These are phyloP conservation scores for Orthonevra nobilis DNA, from an alignment of 2,888 invertebrate genomes.

Conservation along the genomic window DNA sequence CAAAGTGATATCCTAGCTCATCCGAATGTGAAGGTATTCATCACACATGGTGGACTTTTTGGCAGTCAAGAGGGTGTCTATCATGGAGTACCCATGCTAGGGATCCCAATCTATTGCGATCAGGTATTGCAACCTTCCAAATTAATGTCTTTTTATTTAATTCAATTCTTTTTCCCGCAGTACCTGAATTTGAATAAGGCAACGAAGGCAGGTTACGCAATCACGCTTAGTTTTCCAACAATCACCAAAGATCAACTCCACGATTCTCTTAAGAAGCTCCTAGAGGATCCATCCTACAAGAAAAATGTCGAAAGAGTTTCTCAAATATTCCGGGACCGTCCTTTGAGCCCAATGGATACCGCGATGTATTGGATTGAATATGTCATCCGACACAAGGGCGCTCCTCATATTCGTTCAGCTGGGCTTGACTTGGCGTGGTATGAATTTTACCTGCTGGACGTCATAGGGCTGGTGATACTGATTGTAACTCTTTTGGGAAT, in stretches of 20 bases:
- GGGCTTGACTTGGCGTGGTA: slow-evolving; percentile 78
- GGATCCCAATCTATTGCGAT: slow-evolving; percentile 80
- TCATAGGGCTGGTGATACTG: slow-evolving; percentile 72
- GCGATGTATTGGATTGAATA: slow-evolving; percentile 81
- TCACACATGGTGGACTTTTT: slow-evolving; percentile 80
- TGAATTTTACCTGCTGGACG: slow-evolving; percentile 79
- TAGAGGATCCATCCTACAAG: slow-evolving; percentile 77
- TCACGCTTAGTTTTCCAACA: slow-evolving; percentile 76
- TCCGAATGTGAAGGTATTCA: slow-evolving; percentile 80
- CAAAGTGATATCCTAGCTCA: slow-evolving; percentile 81
- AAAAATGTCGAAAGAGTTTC: slow-evolving; percentile 77
- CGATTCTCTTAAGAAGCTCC: slow-evolving; percentile 77
- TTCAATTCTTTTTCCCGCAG: slow-evolving; percentile 72
- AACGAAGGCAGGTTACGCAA: slow-evolving; percentile 77
- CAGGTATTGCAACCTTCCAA: slow-evolving; percentile 75
- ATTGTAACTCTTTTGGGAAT: neutral
- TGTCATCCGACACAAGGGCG: slow-evolving; percentile 79
- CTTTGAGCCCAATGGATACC: slow-evolving; percentile 75
- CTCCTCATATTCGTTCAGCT: slow-evolving; percentile 77
- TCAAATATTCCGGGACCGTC: slow-evolving; percentile 78
- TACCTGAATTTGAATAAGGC: slow-evolving; percentile 78
- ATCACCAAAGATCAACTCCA: slow-evolving; percentile 75
- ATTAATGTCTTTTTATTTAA: too few species aligned
- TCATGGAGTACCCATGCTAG: slow-evolving; percentile 80
- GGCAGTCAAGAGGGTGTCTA: slow-evolving; percentile 80